These are phyloP conservation scores for rabbit (Oryctolagus cuniculus) DNA, from an alignment of 2,113 vertebrate species.

Conservation along the genomic window mOryCun1.1 NC_091436.1:67182001-67182500, in stretches of 20 bases:
- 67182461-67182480: slow-evolving; percentile 37
- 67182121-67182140: slow-evolving; percentile 54
- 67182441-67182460: slow-evolving; percentile 36
- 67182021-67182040: neutral
- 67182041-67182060: slow-evolving; percentile 19
- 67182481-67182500: neutral
- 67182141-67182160: neutral
- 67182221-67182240: neutral
- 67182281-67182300: neutral
- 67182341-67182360: neutral
- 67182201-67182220: neutral
- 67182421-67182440: neutral
- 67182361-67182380: neutral
- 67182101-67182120: slow-evolving; percentile 47
- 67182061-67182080: neutral
- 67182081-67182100: neutral
- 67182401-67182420: neutral
- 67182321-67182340: slow-evolving; percentile 31
- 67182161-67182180: slow-evolving; percentile 18
- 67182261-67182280: neutral
- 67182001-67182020: too few relatives aligned
- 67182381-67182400: neutral
- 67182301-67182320: slow-evolving; percentile 20
- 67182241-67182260: neutral
- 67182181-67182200: neutral